These are phyloP conservation scores for Muntiacus reevesi DNA, from an alignment of 2,113 vertebrate genomes.

Conservation along the genomic window DNA sequence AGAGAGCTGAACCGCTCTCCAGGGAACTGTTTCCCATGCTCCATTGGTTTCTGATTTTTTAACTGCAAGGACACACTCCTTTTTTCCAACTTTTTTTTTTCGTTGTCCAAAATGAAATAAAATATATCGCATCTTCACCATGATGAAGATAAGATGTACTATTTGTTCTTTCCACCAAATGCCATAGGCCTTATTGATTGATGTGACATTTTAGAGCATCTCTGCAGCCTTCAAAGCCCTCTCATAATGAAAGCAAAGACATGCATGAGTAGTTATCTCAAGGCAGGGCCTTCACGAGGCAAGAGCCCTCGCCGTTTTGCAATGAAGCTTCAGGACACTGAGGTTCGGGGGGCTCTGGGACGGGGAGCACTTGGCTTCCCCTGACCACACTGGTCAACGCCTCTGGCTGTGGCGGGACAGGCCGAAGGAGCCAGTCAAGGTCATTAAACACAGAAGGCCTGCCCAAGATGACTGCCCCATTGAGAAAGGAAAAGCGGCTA, in stretches of 20 bases:
- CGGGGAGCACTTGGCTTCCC: background rate
- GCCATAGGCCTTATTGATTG: background rate
- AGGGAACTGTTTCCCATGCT: fast-evolving
- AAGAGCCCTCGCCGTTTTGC: background rate
- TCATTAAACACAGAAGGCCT: no score
- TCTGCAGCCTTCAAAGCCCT: constrained; percentile 24
- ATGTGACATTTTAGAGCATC: constrained; percentile 24
- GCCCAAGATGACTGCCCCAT: background rate
- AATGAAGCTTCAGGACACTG: background rate
- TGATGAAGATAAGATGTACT: background rate
- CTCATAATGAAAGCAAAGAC: background rate
- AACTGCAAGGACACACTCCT: background rate
- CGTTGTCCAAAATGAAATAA: background rate
- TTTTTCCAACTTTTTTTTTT: background rate
- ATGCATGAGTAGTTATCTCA: background rate
- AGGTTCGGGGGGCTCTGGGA: background rate
- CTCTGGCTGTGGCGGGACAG: background rate
- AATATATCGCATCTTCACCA: fast-evolving
- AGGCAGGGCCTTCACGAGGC: background rate
- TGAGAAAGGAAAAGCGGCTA: background rate
- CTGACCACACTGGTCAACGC: fast-evolving
- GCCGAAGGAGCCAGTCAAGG: fast-evolving
- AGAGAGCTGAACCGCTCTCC: background rate
- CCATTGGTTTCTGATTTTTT: background rate
- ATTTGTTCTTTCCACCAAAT: background rate